phyloP scores from a whole-genome alignment of 1,140 invertebrate species.

The Maconellicoccus hirsutus region DNA sequence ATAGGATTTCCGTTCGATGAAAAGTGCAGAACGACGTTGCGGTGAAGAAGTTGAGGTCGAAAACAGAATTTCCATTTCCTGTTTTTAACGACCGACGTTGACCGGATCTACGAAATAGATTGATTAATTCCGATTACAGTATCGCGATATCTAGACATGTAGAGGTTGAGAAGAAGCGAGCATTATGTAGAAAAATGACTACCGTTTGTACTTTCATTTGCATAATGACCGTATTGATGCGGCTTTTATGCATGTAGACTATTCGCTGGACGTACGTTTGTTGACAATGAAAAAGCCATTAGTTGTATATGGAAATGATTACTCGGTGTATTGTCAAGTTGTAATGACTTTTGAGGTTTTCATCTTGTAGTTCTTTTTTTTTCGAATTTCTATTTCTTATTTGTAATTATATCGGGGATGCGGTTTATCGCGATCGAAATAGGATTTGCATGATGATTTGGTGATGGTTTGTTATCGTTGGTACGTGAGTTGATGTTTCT shows the following conservation, averaged over 20 bases:
- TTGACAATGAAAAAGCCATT: slow-evolving; percentile 1
- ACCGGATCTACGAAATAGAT: background rate
- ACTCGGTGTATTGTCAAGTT: background rate
- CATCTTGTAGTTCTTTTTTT: too few relatives aligned
- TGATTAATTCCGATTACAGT: background rate
- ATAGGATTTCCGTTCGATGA: too few relatives aligned
- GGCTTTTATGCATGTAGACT: background rate
- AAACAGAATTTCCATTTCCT: too few relatives aligned
- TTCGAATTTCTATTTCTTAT: too few relatives aligned
- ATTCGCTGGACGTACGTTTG: background rate
- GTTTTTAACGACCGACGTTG: background rate
- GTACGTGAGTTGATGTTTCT: too few relatives aligned
- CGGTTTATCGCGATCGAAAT: too few relatives aligned
- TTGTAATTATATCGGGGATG: too few relatives aligned
- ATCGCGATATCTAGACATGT: background rate
- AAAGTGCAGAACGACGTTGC: too few relatives aligned
- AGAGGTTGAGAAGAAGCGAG: background rate
- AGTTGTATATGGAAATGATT: background rate
- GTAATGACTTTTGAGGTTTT: too few relatives aligned
- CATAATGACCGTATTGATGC: background rate
- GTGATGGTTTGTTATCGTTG: too few relatives aligned
- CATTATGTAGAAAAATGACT: background rate
- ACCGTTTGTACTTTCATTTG: background rate
- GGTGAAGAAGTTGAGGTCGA: too few relatives aligned
- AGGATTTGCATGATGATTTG: too few relatives aligned